These are phyloP conservation scores for Mantis religiosa DNA, from an alignment of 2,888 invertebrate genomes.

Conservation along the genomic window DNA sequence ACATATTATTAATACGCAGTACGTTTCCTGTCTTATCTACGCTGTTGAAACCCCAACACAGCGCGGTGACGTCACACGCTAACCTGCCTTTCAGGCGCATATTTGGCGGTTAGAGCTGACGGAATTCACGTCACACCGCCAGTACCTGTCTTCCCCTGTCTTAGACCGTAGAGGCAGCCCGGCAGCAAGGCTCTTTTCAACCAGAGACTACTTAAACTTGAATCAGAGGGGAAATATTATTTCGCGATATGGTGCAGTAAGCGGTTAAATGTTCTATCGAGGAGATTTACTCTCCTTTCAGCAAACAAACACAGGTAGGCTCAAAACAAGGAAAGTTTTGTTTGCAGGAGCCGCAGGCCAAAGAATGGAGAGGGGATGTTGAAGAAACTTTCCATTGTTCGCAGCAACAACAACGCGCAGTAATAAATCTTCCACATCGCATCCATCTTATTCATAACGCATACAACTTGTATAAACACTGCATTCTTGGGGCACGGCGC, in stretches of 20 bases:
- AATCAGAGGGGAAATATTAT: not conserved
- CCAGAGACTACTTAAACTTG: too few relatives aligned
- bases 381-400: not conserved
- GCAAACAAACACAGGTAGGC: not conserved
- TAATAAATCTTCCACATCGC: not conserved
- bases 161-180: too few relatives aligned
- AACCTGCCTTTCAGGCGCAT: too few relatives aligned
- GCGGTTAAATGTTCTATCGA: not conserved
- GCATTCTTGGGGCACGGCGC: not conserved
- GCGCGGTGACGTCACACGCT: too few relatives aligned
- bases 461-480: not conserved
- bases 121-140: too few relatives aligned
- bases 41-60: too few relatives aligned
- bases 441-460: not conserved
- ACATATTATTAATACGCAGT: too few relatives aligned
- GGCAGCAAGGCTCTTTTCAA: too few relatives aligned
- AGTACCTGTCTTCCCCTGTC: too few relatives aligned
- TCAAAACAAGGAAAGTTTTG: not conserved
- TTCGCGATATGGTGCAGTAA: not conserved
- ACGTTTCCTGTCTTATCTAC: too few relatives aligned
- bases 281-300: not conserved
- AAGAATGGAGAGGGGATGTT: not conserved
- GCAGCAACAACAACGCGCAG: not conserved
- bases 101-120: too few relatives aligned
- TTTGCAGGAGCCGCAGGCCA: not conserved